Evolutionary conservation across 2,888 invertebrate genomes (phyloP).

Genomic region (Chaitophorus viminalis): DNA sequence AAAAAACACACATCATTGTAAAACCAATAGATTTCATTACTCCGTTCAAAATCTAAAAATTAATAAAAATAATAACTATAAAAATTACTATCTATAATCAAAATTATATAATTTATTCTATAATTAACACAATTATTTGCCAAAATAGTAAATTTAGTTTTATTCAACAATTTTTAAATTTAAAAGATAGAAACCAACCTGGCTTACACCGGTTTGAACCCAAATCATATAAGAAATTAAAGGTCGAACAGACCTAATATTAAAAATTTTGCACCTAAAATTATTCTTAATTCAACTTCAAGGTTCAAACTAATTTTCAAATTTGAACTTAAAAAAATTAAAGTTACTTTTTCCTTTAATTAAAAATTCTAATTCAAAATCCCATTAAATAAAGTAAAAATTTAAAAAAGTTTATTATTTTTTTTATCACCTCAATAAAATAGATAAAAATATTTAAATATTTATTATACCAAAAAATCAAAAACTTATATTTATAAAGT

Average conservation of each 20-base stretch:
- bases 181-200: slow-evolving; percentile 75
- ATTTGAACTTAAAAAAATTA: slow-evolving; percentile 80
- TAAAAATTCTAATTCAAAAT: slow-evolving; percentile 19
- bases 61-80: not conserved
- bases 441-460: too few species aligned
- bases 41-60: too few species aligned
- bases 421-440: slow-evolving; percentile 75
- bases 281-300: slow-evolving; percentile 87
- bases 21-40: too few species aligned
- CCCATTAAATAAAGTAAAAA: slow-evolving; percentile 71
- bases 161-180: slow-evolving; percentile 67
- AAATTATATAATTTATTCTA: slow-evolving; percentile 43
- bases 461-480: slow-evolving; percentile 65
- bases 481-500: slow-evolving; percentile 16
- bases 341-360: slow-evolving; percentile 73
- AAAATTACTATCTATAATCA: slow-evolving; percentile 31
- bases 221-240: slow-evolving; percentile 88
- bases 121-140: slow-evolving; percentile 38
- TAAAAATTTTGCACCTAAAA: slow-evolving; percentile 75
- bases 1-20: too few species aligned
- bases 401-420: slow-evolving; percentile 73
- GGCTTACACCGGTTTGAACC: slow-evolving; percentile 90
- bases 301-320: slow-evolving; percentile 82
- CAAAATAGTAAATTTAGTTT: slow-evolving; percentile 29
- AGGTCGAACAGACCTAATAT: slow-evolving; percentile 83